phyloP scores from a whole-genome alignment of 2,888 invertebrate genomes.

The Drosophila anceps region DNA sequence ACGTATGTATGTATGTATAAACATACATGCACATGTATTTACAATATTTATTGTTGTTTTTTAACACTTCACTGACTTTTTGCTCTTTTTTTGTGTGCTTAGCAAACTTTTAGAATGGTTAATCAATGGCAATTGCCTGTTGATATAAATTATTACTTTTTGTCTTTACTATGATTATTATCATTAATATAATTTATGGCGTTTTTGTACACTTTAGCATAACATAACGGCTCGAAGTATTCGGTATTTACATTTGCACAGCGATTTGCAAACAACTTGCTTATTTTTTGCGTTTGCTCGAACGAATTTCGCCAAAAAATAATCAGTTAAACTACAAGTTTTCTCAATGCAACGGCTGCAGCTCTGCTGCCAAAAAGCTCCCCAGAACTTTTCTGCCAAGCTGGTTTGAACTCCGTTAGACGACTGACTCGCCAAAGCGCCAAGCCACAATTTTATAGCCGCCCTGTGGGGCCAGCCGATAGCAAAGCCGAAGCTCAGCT shows the following conservation, averaged over 20 bases:
- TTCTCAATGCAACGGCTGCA: conserved; percentile 42
- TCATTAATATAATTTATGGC: conserved; percentile 12
- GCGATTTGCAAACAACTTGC: conserved; percentile 33
- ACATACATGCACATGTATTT: conserved; percentile 11
- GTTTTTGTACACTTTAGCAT: conserved; percentile 12
- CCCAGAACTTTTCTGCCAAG: conserved; percentile 67
- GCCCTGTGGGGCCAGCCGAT: conserved; percentile 22
- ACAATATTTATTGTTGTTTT: conserved; percentile 36
- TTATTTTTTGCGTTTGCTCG: conserved; percentile 21
- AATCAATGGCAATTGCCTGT: conserved; percentile 46
- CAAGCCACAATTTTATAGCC: conserved; percentile 67
- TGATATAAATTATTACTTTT: conserved; percentile 28
- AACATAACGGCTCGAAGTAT: conserved; percentile 19
- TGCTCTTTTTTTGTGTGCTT: conserved; percentile 7
- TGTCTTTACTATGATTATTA: conserved; percentile 3
- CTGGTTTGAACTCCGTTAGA: conserved; percentile 75
- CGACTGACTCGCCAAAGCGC: conserved; percentile 64
- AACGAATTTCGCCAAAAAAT: conserved; percentile 24
- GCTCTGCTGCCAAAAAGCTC: conserved; percentile 53
- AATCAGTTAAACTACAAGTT: conserved; percentile 21
- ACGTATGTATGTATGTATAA: background rate
- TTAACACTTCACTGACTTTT: conserved; percentile 71
- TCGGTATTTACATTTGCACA: conserved; percentile 3
- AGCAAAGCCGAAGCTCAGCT: conserved; percentile 58
- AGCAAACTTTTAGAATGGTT: conserved; percentile 45